Base-by-base conservation (phyloP, 2,113 vertebrate genomes). In the Athene noctua region DNA sequence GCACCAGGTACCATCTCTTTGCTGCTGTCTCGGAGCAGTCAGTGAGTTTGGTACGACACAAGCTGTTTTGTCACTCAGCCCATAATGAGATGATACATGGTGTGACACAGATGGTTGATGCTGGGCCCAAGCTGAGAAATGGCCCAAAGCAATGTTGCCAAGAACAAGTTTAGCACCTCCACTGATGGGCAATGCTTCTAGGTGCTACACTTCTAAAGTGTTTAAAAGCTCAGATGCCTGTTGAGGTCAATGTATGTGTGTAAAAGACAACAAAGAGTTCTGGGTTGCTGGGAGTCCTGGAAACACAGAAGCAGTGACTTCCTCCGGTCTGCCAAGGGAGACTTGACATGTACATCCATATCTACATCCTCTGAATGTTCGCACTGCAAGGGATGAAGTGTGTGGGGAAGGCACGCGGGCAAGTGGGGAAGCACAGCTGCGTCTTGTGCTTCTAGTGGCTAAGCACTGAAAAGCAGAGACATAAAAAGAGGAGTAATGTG, bases 231-330 rank as follows among this genome's bases (percentile, higher is more conserved):
- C 66, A 77, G 49, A 10, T 15, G 22, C 26, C n/a, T 6, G 12
- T 12, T 54, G 55, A 59, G 10, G 5, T 34, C 62, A 26, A 23
- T 0, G 0, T 5, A 3, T 3, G 26, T 11, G 8, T 11, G 7
- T 32, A 30, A 84, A 86, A 73, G 13, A 30, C 26, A 80, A 15
- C 4, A 58, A 32, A 71, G 57, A 80, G 44, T 54, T 80, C 15
- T 47, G 77, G 22, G 9, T 13, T 52, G 11, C 70, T 65, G 40
- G 16, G 17, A 73, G 26, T 38, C 38, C 65, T 68, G 46, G 46
- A 66, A 77, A 55, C 11, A 23, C 27, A 83, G 54, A 55, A 65
- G 10, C 1, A 4, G 15, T 6, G 9, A 38, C 0, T 2, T 46
- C 36, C 42, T 67, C 44, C 1, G 0, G 23, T 29, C 21, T 94